Evolutionary conservation across 2,888 invertebrate genomes (phyloP), one percentile per base, ranked within the genome.

Genomic region (Pammene aurita): DNA sequence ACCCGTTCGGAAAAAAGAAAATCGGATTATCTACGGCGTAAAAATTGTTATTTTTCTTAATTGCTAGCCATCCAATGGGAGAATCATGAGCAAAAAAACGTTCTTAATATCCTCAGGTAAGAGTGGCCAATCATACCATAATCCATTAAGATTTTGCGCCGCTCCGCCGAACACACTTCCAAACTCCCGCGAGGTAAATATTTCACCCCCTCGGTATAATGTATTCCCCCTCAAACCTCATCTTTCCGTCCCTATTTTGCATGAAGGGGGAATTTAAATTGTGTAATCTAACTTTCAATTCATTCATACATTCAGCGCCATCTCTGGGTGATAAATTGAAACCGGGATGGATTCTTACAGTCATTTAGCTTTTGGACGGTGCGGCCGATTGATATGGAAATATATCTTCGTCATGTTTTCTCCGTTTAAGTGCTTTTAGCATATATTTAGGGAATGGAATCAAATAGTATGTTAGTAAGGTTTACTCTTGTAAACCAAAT

Each of bases 281-380:
- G 90, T 91, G 90, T 92, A 92, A 92, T 92, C 91, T 91, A 92
- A 92, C 92, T 92, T 92, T 92, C 90, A 92, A 92, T 92, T 92
- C 92, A 92, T 92, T 92, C 92, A 92, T 92, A 91, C 92, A 91
- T 89, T 89, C 90, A 87, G 77, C 90, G 91, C 90, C 92, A 92
- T 91, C 92, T 92, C 87, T 86, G 77, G 87, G 87, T 88, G 88
- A 90, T 92, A 90, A 91, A 92, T 92, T 92, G 90, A 90, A 92
- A 92, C 88, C 87, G 81, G 80, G 83, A 86, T 87, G 82, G 81
- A 85, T 87, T 87, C 84, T 87, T 85, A 85, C 83, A 83, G 84
- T 84, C 89, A 87, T 88, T 90, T 89, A 85, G 82, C 77, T 82
- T 83, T 82, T 73, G 78, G 79, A 70, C 78, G 70, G 64, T 57